phyloP scores from a whole-genome alignment of 1,140 invertebrate genomes.

The Drosophila orosa region DNA sequence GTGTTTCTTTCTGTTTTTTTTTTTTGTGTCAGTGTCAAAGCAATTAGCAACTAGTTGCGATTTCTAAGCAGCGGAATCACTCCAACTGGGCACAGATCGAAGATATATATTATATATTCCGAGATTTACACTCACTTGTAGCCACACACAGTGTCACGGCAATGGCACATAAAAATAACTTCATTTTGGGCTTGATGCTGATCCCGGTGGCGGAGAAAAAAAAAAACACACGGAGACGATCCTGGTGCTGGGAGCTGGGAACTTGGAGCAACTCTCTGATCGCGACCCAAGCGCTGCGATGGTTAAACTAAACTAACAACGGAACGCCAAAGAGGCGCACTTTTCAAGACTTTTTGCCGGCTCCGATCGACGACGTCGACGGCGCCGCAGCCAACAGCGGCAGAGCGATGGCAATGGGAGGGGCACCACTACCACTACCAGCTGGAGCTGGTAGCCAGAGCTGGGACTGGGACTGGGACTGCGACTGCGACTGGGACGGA shows the following conservation, averaged over 20 bases:
- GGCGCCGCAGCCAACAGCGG: constrained; percentile 35
- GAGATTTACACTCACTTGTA: constrained; percentile 76
- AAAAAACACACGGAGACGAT: constrained; percentile 6
- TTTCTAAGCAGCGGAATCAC: constrained; percentile 12
- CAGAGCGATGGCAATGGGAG: constrained; percentile 38
- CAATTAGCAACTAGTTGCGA: constrained; percentile 66
- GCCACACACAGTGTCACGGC: constrained; percentile 73
- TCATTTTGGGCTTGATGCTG: constrained; percentile 64
- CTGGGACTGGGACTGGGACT: neutral
- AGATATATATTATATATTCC: constrained; percentile 14
- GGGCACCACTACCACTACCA: constrained; percentile 33
- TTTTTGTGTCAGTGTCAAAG: constrained; percentile 68
- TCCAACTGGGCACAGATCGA: constrained; percentile 16
- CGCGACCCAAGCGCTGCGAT: constrained; percentile 75
- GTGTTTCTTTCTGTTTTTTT: neutral
- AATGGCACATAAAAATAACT: constrained; percentile 77
- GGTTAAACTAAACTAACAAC: constrained; percentile 83
- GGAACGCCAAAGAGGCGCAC: constrained; percentile 74
- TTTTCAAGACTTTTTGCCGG: constrained; percentile 84
- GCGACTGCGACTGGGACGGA: constrained; percentile 14
- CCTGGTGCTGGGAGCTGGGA: constrained; percentile 24
- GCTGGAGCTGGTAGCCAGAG: constrained; percentile 62
- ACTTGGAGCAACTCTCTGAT: constrained; percentile 57
- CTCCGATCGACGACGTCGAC: constrained; percentile 40
- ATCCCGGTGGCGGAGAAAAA: constrained; percentile 9